Conservation (phyloP, 2,888 invertebrate genomes). For the Xanthostigma xanthostigma region DNA sequence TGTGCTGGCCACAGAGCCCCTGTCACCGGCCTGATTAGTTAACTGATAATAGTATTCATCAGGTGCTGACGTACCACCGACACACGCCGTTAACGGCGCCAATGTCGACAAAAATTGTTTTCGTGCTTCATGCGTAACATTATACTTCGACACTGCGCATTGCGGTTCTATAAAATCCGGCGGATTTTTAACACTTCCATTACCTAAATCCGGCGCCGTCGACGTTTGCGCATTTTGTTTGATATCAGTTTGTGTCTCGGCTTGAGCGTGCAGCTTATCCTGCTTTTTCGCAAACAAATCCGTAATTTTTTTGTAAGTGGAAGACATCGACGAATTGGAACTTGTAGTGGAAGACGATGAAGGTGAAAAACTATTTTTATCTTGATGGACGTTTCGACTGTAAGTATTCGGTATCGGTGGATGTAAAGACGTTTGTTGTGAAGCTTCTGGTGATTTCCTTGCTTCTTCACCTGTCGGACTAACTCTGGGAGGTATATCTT, state of each 20-base stretch:
- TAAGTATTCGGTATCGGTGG: neutral
- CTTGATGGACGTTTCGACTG: constrained; percentile 14
- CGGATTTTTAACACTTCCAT: constrained; percentile 29
- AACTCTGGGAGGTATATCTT: constrained; percentile 26
- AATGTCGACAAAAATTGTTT: constrained; percentile 66
- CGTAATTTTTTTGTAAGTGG: constrained; percentile 47
- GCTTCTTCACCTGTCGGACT: constrained; percentile 54
- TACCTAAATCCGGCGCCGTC: constrained; percentile 39
- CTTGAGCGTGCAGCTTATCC: constrained; percentile 18
- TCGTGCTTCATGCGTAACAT: constrained; percentile 39
- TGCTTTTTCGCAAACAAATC: constrained; percentile 37
- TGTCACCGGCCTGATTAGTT: constrained; percentile 34
- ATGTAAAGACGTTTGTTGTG: constrained; percentile 10
- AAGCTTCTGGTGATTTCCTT: constrained; percentile 22
- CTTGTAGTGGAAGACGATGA: constrained; percentile 38
- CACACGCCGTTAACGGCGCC: constrained; percentile 66
- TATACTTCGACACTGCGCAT: constrained; percentile 4
- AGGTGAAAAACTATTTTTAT: constrained; percentile 44
- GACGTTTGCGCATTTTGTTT: constrained; percentile 20
- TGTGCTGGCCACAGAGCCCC: constrained; percentile 44
- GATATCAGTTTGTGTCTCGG: constrained; percentile 13
- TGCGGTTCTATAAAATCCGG: constrained; percentile 14
- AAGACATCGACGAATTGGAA: constrained; percentile 40
- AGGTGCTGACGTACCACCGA: constrained; percentile 35
- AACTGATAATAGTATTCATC: constrained; percentile 45